Evolutionary conservation across 2,888 invertebrate genomes (phyloP).

Genomic region (Latheticus oryzae): DNA sequence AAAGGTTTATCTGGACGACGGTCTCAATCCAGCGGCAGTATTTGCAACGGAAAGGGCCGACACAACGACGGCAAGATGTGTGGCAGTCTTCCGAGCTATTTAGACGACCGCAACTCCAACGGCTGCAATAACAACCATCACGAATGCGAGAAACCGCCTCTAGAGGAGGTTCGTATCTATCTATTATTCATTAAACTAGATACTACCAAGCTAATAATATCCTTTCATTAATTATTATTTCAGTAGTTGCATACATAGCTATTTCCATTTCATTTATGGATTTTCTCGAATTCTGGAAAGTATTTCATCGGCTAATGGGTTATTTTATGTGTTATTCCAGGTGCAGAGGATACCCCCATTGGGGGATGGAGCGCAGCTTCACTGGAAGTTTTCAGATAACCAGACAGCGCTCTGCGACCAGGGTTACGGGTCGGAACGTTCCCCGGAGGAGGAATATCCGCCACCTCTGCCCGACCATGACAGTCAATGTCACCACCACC

Average conservation of each 20-base stretch:
- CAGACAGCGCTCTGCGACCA: constrained; percentile 71
- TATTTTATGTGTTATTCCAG: constrained; percentile 54
- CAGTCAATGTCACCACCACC: constrained; percentile 69
- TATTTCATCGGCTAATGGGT: constrained; percentile 34
- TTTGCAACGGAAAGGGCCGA: constrained; percentile 70
- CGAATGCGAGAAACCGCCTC: constrained; percentile 58
- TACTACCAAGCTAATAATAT: no score
- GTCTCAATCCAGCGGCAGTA: constrained; percentile 80
- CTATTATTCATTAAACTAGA: constrained; percentile 17
- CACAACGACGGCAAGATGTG: constrained; percentile 63
- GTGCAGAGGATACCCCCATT: constrained; percentile 65
- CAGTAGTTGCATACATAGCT: no score
- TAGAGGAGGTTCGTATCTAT: constrained; percentile 55
- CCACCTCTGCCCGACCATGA: constrained; percentile 72
- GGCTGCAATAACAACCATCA: constrained; percentile 60
- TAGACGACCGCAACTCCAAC: constrained; percentile 71
- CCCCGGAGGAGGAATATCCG: constrained; percentile 81
- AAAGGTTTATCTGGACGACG: constrained; percentile 79
- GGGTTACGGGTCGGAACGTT: constrained; percentile 81
- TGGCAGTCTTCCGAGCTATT: constrained; percentile 77
- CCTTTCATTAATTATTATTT: no score
- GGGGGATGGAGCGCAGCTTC: constrained; percentile 63
- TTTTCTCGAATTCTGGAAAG: constrained; percentile 3
- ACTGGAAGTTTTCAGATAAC: constrained; percentile 65
- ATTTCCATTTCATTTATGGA: no score